A percentile compares a stretch with the other conserved stretches of the same genome.
phyloP scores from a whole-genome alignment of 37 sponge, comb jelly and placozoan genomes.

The Axinella damicornis region DNA sequence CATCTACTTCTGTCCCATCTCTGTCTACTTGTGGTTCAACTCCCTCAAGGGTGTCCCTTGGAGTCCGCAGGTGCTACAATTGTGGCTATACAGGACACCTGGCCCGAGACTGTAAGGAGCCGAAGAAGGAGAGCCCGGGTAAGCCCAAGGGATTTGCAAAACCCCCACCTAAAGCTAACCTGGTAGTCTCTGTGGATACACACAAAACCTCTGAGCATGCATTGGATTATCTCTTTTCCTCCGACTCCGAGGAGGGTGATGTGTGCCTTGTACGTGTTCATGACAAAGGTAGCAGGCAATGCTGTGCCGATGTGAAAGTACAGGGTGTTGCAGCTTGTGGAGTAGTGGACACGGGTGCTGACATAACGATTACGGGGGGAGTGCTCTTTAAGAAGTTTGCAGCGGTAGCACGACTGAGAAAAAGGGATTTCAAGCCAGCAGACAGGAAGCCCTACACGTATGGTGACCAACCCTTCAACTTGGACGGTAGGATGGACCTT shows the following conservation, averaged over 20 bases:
- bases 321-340: background rate
- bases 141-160: too few species aligned
- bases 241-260: slow-evolving; percentile 1
- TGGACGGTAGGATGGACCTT: slow-evolving; percentile 51
- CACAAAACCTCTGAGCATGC: background rate
- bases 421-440: background rate
- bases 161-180: too few species aligned
- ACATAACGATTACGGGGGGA: background rate
- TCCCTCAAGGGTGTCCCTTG: too few species aligned
- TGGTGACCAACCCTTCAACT: slow-evolving; percentile 35
- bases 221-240: background rate
- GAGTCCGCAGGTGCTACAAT: background rate
- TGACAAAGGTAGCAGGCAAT: background rate
- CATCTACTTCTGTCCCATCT: too few species aligned
- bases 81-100: slow-evolving; percentile 4
- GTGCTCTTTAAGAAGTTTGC: slow-evolving; percentile 7
- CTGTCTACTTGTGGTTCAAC: too few species aligned
- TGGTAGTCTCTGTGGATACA: background rate
- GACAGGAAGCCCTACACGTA: slow-evolving; percentile 35
- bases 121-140: background rate
- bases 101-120: background rate
- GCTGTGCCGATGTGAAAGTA: background rate
- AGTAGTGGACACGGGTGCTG: background rate
- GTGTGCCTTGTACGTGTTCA: background rate
- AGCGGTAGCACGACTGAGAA: background rate